A percentile compares a stretch with the other conserved stretches of the same genome.
Conservation (phyloP, 1,140 invertebrate species). For the Harlomillsia oculata region DNA sequence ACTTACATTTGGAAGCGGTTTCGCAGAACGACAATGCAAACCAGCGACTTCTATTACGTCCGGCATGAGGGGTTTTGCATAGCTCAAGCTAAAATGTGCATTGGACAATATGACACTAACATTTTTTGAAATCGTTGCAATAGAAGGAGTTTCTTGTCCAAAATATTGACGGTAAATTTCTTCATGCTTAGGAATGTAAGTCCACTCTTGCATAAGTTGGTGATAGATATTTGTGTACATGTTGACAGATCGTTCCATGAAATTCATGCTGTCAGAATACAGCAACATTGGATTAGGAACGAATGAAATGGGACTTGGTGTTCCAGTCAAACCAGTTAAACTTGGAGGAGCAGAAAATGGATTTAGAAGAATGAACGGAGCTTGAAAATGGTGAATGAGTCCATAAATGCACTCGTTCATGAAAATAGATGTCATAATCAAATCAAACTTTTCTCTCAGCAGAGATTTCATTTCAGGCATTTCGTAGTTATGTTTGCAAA, state of each 20-base stretch:
- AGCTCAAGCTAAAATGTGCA: slow-evolving; percentile 21
- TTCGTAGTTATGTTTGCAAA: slow-evolving; percentile 8
- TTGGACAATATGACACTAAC: slow-evolving; percentile 30
- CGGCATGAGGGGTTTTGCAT: slow-evolving; percentile 23
- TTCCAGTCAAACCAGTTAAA: background rate
- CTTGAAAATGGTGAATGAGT: slow-evolving; percentile 8
- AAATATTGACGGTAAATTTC: slow-evolving; percentile 3
- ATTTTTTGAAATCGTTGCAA: slow-evolving; percentile 24
- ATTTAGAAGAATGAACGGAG: background rate
- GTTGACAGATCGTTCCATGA: slow-evolving; percentile 8
- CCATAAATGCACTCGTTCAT: slow-evolving; percentile 19
- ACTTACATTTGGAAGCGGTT: slow-evolving; percentile 9
- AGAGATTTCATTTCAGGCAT: background rate
- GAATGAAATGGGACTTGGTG: background rate
- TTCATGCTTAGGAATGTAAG: background rate
- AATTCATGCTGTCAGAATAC: slow-evolving; percentile 15
- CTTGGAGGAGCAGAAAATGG: background rate
- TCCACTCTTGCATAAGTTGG: background rate
- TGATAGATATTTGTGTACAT: background rate
- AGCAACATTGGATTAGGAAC: slow-evolving; percentile 4
- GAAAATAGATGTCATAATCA: slow-evolving; percentile 7
- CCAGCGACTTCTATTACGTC: slow-evolving; percentile 49
- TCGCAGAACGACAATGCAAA: background rate
- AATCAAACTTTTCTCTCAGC: slow-evolving; percentile 14
- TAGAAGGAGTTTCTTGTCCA: background rate